A percentile compares a stretch with the other conserved stretches of the same genome.
phyloP scores from a whole-genome alignment of 2,888 invertebrate genomes.

The Drosophila kokeensis region DNA sequence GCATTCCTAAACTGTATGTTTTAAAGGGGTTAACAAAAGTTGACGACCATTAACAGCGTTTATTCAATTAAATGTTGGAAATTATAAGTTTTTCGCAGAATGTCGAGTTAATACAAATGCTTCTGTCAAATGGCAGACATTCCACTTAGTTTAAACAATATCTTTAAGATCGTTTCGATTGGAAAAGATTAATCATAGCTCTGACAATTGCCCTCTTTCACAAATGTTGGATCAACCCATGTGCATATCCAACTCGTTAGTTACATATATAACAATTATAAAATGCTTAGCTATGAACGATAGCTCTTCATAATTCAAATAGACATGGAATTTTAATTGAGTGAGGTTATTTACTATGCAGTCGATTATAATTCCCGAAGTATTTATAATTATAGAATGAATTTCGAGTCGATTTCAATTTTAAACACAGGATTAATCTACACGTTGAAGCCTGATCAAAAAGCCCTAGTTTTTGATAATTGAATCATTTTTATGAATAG shows the following conservation, averaged over 20 bases:
- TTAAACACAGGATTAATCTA: too few relatives aligned
- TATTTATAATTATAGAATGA: too few relatives aligned
- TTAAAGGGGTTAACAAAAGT: conserved; percentile 40
- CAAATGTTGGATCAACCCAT: not conserved
- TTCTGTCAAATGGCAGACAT: conserved; percentile 5
- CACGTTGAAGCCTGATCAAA: too few relatives aligned
- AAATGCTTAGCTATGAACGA: conserved; percentile 7
- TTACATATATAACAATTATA: conserved; percentile 2
- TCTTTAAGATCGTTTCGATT: not conserved
- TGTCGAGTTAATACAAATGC: not conserved
- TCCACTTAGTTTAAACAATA: not conserved
- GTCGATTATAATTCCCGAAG: not conserved
- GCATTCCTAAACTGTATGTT: conserved; percentile 16
- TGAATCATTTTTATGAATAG: too few relatives aligned
- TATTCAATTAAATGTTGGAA: not conserved
- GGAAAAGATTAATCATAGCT: not conserved
- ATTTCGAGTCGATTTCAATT: too few relatives aligned
- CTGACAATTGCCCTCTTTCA: not conserved
- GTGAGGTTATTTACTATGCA: not conserved
- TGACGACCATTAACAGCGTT: conserved; percentile 38
- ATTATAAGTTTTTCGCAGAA: not conserved
- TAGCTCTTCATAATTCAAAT: not conserved
- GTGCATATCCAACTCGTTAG: not conserved
- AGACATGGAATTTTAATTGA: conserved; percentile 2
- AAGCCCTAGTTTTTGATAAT: too few relatives aligned